These are phyloP conservation scores for Bubalus kerabau DNA, from an alignment of 2,113 vertebrate species.

Conservation along the genomic window DNA sequence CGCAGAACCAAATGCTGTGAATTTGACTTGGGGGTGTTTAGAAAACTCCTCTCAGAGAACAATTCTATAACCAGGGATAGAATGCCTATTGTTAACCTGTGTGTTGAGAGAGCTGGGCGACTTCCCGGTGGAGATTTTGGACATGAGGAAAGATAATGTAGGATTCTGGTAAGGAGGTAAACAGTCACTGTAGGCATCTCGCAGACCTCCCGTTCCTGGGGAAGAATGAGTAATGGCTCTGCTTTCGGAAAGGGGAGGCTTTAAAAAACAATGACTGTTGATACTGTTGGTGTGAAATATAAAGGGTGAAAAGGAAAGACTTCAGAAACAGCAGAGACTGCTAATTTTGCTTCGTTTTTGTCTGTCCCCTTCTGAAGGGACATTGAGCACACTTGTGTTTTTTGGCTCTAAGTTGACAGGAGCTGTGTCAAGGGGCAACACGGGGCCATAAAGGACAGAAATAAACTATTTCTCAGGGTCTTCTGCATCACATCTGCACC, in stretches of 20 bases:
- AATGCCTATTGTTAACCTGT: neutral
- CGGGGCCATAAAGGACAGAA: rapidly evolving
- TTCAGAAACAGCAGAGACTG: neutral
- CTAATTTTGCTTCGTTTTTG: neutral
- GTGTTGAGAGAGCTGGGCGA: neutral
- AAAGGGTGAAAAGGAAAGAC: neutral
- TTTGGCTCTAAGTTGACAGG: neutral
- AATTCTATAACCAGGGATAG: neutral
- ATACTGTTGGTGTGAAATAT: neutral
- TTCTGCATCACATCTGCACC: neutral
- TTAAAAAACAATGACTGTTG: neutral
- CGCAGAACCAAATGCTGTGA: neutral
- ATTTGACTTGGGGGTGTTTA: neutral
- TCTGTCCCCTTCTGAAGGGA: neutral
- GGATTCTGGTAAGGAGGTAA: neutral
- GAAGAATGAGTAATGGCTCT: neutral
- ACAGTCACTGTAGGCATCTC: neutral
- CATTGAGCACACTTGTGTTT: neutral
- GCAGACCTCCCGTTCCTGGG: neutral
- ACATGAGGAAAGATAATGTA: neutral
- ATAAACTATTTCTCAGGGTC: neutral
- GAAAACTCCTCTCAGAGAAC: neutral
- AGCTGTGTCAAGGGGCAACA: neutral
- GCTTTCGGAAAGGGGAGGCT: neutral
- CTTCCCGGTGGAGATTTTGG: neutral